Evolutionary conservation across 2,888 invertebrate species (phyloP), one percentile per base, ranked within the genome.

Genomic region (Mesorhabditis spiculigera): DNA sequence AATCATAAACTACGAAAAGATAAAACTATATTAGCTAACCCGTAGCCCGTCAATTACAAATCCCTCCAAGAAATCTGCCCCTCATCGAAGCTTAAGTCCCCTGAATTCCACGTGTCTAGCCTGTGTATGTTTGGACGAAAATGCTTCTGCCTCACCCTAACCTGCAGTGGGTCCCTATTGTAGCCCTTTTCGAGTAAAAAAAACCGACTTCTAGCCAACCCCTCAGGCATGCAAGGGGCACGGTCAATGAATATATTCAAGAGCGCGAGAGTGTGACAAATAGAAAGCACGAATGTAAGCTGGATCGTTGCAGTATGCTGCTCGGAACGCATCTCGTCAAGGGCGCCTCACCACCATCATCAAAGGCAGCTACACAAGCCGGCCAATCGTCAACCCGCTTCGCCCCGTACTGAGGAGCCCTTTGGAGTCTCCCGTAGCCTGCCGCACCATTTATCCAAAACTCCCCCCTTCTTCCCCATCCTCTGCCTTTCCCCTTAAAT

Each of bases 301-400:
- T 13, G 8, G 58, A 50, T 10, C n/a, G 58, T 50, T 50, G 58
- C 58, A 50, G 58, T 50, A 50, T 50, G 58, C n/a, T 50, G 58
- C n/a, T 50, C 10, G 58, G 58, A 50, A n/a, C 58, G 58, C 58
- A 50, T 50, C 58, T 50, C 58, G 58, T 50, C 10, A 50, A 50
- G 58, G 58, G 58, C 58, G n/a, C 58, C 58, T 50, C 58, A 50
- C 58, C 58, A 2, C 58, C 58, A 50, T 50, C 58, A 50, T 13
- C 8, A 0, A 10, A 50, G 58, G 10, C 58, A 50, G n/a, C 58
- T 13, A 13, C 58, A n/a, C 58, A 50, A n/a, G n/a, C 58, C 58
- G 58, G 58, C 58, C 28, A 28, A 28, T 50, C 58, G n/a, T 50
- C 58, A n/a, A 50, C 58, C 8, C 58, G 58, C 8, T 50, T 50